These are phyloP conservation scores for Wasmannia auropunctata DNA, from an alignment of 1,140 invertebrate species.

Conservation along the genomic window DNA sequence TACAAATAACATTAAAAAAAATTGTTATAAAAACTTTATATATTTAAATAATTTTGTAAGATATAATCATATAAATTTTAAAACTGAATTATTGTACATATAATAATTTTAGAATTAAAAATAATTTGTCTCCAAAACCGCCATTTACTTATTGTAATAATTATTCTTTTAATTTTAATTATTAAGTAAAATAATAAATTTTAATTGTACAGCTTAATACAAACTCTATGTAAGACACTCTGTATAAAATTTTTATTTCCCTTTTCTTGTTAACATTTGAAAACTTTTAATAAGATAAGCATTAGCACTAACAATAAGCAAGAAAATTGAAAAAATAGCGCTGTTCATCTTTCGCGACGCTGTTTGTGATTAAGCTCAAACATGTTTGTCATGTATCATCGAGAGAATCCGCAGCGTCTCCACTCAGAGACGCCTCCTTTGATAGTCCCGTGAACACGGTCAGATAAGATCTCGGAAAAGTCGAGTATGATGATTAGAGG, in stretches of 20 bases:
- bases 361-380: conserved; percentile 35
- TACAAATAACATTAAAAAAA: background rate
- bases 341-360: background rate
- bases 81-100: background rate
- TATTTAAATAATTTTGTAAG: background rate
- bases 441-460: background rate
- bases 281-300: background rate
- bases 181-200: background rate
- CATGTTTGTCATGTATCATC: conserved; percentile 7
- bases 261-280: background rate
- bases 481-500: conserved; percentile 43
- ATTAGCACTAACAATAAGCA: background rate
- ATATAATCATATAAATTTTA: background rate
- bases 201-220: background rate
- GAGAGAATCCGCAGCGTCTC: background rate
- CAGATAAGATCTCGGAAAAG: conserved; percentile 48
- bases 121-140: background rate
- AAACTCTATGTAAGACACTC: no score
- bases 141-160: background rate
- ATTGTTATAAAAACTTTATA: background rate
- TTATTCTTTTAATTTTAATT: background rate
- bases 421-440: background rate
- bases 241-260: background rate
- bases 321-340: background rate
- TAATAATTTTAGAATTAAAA: background rate